Base-by-base conservation (phyloP, 2,797 vertebrate genomes). In the Crenuchus spilurus region DNA sequence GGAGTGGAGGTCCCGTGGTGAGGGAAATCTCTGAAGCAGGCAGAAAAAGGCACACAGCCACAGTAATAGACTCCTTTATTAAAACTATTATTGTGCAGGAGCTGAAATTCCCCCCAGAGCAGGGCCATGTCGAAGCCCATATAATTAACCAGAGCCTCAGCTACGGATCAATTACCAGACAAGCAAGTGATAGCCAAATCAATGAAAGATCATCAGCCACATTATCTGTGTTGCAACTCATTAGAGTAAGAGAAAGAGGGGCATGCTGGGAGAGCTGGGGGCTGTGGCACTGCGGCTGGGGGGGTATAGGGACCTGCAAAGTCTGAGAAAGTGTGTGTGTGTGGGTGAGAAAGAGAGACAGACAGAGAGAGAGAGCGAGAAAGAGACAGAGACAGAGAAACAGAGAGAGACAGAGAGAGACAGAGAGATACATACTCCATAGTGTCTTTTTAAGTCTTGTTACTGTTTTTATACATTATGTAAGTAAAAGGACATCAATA, bases 201-300 rank as follows among this genome's bases (percentile, higher is more conserved):
- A 98, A 99, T 99, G 96, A 95, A 96, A 99, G 97, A 99, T 99
- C 97, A 99, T 99, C 97, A 99, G 96, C 94, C 95, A 99, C 96
- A 97, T 99, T 98, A 99, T 98, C 96, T 98, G 95, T 97, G 96
- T 98, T 97, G 96, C 96, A 98, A 98, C 96, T 99, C 97, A 99
- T 98, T 99, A 98, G 95, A 95, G 94, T 92, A 96, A 97, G 97
- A 97, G 95, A 95, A 95, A 96, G 94, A 94, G 95, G 95, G 95
- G 93, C 93, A 93, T 94, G 92, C 90, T 90, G 94, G 85, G 77
- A 91, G 91, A 86, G 92, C 92, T 92, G 88, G 91, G 55, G 92
- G 93, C 90, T 92, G 90, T 91, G 93, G 91, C 90, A 91, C 92
- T 92, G 92, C 91, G 90, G 66, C 41, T 70, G 72, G 31, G 70